phyloP scores from a whole-genome alignment of 2,888 invertebrate genomes.

The Choreutis nemorana region DNA sequence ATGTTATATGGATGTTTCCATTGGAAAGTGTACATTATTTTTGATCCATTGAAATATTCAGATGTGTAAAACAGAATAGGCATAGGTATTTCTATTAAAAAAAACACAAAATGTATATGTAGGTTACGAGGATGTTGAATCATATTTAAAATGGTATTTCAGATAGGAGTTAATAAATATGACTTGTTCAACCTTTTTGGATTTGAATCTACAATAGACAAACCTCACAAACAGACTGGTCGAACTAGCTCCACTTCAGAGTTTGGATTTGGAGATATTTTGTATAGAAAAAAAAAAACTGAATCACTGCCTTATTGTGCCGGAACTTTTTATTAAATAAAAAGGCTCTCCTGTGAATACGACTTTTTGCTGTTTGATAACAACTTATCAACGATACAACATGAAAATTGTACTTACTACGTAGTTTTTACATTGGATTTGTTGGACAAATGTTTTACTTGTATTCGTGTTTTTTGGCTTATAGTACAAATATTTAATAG shows the following conservation, averaged over 20 bases:
- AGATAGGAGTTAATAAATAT: conserved; percentile 56
- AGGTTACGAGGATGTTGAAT: conserved; percentile 62
- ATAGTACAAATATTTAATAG: too few species aligned
- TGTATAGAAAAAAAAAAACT: conserved; percentile 62
- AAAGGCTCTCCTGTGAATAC: conserved; percentile 18
- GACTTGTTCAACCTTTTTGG: conserved; percentile 62
- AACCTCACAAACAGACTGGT: conserved; percentile 64
- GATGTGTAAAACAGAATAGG: conserved; percentile 52
- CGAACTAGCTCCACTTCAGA: too few species aligned
- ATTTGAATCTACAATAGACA: conserved; percentile 64
- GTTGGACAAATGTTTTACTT: too few species aligned
- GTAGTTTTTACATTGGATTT: too few species aligned
- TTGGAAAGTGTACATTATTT: conserved; percentile 8
- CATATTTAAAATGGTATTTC: conserved; percentile 56
- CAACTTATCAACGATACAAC: conserved; percentile 24
- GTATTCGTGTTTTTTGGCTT: too few species aligned
- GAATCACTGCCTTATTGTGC: conserved; percentile 65
- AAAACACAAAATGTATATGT: conserved; percentile 60
- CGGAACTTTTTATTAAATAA: conserved; percentile 46
- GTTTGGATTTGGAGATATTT: conserved; percentile 60
- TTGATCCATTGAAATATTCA: conserved; percentile 52
- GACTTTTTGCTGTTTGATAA: conserved; percentile 21
- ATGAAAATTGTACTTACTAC: too few species aligned
- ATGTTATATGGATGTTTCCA: too few species aligned
- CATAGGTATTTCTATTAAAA: conserved; percentile 60